These are phyloP conservation scores for Lithobates sylvaticus DNA, from an alignment of 2,797 vertebrate species.

Conservation along the genomic window DNA sequence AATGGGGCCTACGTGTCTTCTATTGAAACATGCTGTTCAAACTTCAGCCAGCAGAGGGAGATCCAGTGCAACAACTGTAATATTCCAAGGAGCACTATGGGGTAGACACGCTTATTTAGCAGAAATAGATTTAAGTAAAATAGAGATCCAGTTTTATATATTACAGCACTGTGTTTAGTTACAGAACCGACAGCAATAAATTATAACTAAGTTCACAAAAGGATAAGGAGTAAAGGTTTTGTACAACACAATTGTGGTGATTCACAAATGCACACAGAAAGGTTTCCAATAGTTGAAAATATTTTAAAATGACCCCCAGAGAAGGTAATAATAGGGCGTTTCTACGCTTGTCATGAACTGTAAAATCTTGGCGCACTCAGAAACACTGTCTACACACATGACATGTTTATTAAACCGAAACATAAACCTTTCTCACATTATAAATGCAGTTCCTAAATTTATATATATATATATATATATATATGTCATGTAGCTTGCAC, in stretches of 20 bases:
- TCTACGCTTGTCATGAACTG: not conserved
- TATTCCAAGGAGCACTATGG: not conserved
- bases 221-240: not conserved
- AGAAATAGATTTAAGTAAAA: too few species aligned
- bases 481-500: not conserved
- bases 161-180: not conserved
- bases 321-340: not conserved
- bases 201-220: not conserved
- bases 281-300: too few species aligned
- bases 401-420: not conserved
- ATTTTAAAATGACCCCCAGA: not conserved
- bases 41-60: constrained; percentile 48
- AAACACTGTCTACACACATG: not conserved
- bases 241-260: not conserved
- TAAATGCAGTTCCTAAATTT: not conserved
- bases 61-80: constrained; percentile 29
- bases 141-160: too few species aligned
- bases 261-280: not conserved
- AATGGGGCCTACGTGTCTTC: too few species aligned
- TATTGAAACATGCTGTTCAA: not conserved
- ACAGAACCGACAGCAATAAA: not conserved
- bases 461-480: too few species aligned
- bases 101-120: too few species aligned
- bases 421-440: not conserved
- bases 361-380: not conserved